Conservation (phyloP, 2,797 vertebrate species). For the Argya squamiceps region DNA sequence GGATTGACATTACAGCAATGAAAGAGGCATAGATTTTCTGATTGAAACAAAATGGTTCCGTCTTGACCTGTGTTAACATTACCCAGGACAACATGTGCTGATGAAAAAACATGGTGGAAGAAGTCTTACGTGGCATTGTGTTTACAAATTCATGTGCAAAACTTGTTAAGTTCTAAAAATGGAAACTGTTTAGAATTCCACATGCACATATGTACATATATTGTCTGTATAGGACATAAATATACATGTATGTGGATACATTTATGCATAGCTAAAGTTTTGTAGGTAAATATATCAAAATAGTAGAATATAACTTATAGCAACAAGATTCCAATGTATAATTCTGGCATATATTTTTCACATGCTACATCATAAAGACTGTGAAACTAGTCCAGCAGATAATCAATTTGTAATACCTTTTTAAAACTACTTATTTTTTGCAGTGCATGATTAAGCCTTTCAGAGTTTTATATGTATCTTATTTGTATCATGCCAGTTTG, state of each 20-base stretch:
- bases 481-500: no score
- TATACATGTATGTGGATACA: not conserved
- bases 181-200: not conserved
- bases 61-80: not conserved
- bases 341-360: not conserved
- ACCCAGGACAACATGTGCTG: not conserved
- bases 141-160: not conserved
- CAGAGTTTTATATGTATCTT: no score
- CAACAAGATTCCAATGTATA: not conserved
- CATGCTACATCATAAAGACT: not conserved
- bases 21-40: not conserved
- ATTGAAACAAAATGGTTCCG: not conserved
- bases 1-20: not conserved
- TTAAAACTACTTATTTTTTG: no score
- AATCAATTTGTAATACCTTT: not conserved
- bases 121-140: not conserved
- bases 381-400: not conserved
- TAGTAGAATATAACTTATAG: not conserved
- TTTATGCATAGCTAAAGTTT: not conserved
- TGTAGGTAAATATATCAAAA: not conserved
- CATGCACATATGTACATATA: rapidly evolving
- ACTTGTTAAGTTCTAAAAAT: not conserved
- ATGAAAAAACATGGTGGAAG: not conserved
- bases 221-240: not conserved
- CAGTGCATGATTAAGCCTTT: no score